Conservation (phyloP, 35 echinoderm and acorn worm species). For the Apostichopus parvimensis region DNA sequence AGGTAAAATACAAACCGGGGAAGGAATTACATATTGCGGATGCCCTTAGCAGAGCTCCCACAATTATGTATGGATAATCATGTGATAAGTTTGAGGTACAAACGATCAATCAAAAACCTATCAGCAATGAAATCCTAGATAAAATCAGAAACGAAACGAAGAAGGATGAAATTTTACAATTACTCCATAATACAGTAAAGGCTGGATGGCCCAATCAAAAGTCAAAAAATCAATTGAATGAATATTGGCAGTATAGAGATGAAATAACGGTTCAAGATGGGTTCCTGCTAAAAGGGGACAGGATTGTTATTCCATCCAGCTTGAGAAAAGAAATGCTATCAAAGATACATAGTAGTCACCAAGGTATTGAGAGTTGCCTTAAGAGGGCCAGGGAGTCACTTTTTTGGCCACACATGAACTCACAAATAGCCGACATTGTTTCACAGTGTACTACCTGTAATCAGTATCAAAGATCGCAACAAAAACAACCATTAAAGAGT, state of each 20-base stretch:
- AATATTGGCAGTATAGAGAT: conserved; percentile 49
- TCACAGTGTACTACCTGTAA: conserved; percentile 48
- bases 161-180: neutral
- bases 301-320: conserved; percentile 31
- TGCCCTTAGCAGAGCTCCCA: conserved; percentile 3
- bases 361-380: neutral
- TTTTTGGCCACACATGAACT: conserved; percentile 68
- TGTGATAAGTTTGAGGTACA: conserved; percentile 13
- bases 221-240: neutral
- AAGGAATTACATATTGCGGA: conserved; percentile 48
- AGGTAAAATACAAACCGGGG: conserved; percentile 27
- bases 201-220: neutral
- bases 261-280: conserved; percentile 41
- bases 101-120: neutral
- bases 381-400: conserved; percentile 10
- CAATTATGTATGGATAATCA: neutral
- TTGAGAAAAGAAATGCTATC: conserved; percentile 10
- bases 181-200: neutral
- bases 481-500: neutral
- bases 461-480: neutral
- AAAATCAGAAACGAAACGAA: neutral
- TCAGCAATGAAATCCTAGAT: neutral
- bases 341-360: conserved; percentile 36
- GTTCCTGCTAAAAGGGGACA: conserved; percentile 25
- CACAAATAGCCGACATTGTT: conserved; percentile 58